phyloP scores from a whole-genome alignment of 1,140 invertebrate species.

The Papilio polytes region DNA sequence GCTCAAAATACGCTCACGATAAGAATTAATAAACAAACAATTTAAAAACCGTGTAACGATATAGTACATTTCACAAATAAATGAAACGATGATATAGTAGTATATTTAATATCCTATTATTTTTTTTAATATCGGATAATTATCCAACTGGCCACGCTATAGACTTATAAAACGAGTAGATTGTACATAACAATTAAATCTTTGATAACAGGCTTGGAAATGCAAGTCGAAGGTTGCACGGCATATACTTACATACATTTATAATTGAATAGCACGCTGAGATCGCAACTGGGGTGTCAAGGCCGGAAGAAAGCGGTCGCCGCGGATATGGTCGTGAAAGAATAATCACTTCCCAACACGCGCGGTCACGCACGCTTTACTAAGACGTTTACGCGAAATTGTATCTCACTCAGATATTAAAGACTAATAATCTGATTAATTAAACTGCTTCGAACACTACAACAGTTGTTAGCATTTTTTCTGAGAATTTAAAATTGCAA shows the following conservation, averaged over 20 bases:
- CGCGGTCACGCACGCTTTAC: slow-evolving; percentile 26
- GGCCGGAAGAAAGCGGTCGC: slow-evolving; percentile 56
- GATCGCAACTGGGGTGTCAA: slow-evolving; percentile 71
- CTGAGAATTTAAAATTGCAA: neutral
- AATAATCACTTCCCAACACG: slow-evolving; percentile 28
- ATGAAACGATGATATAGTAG: too few relatives aligned
- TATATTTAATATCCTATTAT: too few relatives aligned
- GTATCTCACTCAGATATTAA: neutral
- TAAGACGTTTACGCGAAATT: neutral
- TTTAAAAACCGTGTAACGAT: too few relatives aligned
- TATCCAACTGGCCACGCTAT: neutral
- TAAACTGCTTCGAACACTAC: neutral
- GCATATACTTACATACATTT: slow-evolving; percentile 43
- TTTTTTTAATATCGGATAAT: too few relatives aligned
- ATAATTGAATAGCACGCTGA: slow-evolving; percentile 58
- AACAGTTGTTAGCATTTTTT: slow-evolving; percentile 3
- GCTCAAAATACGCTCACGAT: too few relatives aligned
- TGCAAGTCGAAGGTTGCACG: slow-evolving; percentile 31
- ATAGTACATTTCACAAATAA: too few relatives aligned
- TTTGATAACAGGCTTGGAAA: slow-evolving; percentile 21
- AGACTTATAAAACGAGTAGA: neutral
- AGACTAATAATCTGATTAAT: neutral
- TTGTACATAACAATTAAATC: neutral
- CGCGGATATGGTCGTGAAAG: slow-evolving; percentile 42
- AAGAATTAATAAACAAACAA: too few relatives aligned